Percentiles rank a stretch among this genome's conserved stretches.
Evolutionary conservation across 2,888 invertebrate genomes (phyloP).

Genomic region (Lasioglossum morio): DNA sequence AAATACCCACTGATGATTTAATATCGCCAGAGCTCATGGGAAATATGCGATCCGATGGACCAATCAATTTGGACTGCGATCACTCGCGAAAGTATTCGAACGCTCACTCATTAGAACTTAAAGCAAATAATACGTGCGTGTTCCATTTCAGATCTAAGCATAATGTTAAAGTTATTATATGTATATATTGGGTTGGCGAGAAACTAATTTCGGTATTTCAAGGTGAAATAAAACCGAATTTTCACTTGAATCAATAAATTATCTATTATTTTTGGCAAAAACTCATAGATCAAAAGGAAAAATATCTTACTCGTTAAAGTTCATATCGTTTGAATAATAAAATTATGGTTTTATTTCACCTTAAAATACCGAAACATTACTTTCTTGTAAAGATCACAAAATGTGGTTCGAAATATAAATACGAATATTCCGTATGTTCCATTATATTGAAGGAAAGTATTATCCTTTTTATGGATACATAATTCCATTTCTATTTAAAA

Average conservation of each 20-base stretch:
- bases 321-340: too few relatives aligned
- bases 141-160: background rate
- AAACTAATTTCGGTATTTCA: too few relatives aligned
- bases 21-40: constrained; percentile 3
- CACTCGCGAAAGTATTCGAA: background rate
- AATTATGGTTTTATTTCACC: too few relatives aligned
- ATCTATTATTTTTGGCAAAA: too few relatives aligned
- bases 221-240: too few relatives aligned
- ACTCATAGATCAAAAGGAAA: too few relatives aligned
- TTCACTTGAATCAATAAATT: too few relatives aligned
- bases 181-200: too few relatives aligned
- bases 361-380: too few relatives aligned
- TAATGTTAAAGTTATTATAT: background rate
- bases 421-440: background rate
- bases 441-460: background rate
- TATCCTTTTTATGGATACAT: background rate
- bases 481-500: too few relatives aligned
- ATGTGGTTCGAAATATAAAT: background rate
- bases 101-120: background rate
- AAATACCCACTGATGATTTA: background rate
- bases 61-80: background rate
- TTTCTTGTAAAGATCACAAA: too few relatives aligned
- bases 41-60: background rate
- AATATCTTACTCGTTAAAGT: too few relatives aligned
- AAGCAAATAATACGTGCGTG: background rate